Base-by-base conservation (phyloP, 2,113 vertebrate genomes). In the Perca flavescens region DNA sequence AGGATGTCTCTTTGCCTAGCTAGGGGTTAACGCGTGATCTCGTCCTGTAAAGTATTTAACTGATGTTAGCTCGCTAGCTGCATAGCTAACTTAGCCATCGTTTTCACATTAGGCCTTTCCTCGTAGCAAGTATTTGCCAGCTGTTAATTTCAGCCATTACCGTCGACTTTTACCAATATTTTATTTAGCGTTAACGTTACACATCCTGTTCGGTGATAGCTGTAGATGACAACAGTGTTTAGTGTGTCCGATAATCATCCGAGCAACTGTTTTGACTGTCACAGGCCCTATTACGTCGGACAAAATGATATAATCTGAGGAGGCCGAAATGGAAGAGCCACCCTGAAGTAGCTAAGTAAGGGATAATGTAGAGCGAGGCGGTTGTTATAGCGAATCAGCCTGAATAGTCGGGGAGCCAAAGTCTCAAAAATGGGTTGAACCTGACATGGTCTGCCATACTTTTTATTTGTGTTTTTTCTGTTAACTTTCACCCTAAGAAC, bases 101-200 rank as follows among this genome's bases (percentile, higher is more conserved):
- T 86, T 65, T 61, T 74, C 16, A 70, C 58, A 43, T 65, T 47
- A 88, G 93, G 93, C 91, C 91, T 85, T 47, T 12, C 31, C 25
- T 69, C 68, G 62, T 31, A 63, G 3, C 43, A 43, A 43, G 6
- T 46, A 40, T 13, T 74, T 47, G 15, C 0, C n/a, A n/a, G 14
- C 16, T 21, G 8, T 10, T 3, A 15, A 1, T 58, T 60, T 74
- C 14, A 56, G 25, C 15, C 6, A 36, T 50, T 31, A 10, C 12
- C 0, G 22, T 49, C 6, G 2, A 65, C 43, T 54, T 52, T 69
- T 9, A 16, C 0, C 5, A 10, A 3, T 0, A 43, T 12, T 21
- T 4, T 25, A 10, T 13, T 28, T 25, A 46, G 4, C 1, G 1
- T 46, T 47, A 31, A 43, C 40, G 40, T 43, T 6, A 79, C 17